Conservation (phyloP, 2,797 vertebrate genomes). For the Phalloptychus januarius region DNA sequence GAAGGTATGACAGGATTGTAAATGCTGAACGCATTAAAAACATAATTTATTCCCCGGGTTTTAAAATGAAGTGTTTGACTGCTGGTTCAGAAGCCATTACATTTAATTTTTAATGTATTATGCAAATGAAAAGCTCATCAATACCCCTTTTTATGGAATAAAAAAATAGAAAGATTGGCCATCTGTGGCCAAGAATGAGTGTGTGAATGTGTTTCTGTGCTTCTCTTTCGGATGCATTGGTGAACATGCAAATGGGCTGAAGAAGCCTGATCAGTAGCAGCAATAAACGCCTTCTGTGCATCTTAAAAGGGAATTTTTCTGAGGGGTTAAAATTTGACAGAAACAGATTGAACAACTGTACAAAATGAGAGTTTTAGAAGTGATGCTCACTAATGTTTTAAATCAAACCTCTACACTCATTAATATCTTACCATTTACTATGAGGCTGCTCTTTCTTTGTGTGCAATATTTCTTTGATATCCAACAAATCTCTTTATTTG, state of each 20-base stretch:
- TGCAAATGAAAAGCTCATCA: slow-evolving; percentile 47
- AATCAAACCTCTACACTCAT: not conserved
- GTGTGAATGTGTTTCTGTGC: not conserved
- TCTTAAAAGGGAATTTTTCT: not conserved
- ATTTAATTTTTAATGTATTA: slow-evolving; percentile 50
- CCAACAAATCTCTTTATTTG: not conserved
- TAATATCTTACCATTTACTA: not conserved
- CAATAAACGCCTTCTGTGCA: not conserved
- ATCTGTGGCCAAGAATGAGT: slow-evolving; percentile 4
- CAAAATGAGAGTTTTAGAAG: not conserved
- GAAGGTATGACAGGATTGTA: slow-evolving; percentile 18
- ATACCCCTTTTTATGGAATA: slow-evolving; percentile 15
- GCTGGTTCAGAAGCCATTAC: slow-evolving; percentile 44
- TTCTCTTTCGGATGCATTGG: not conserved
- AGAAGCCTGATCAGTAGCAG: not conserved
- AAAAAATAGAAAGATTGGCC: slow-evolving; percentile 1
- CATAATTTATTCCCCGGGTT: slow-evolving; percentile 45
- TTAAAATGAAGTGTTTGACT: slow-evolving; percentile 39
- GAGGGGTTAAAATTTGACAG: not conserved
- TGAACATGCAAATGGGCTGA: not conserved
- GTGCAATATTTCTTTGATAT: not conserved
- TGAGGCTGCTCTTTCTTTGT: not conserved
- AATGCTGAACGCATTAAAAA: slow-evolving; percentile 39
- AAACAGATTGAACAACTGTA: not conserved
- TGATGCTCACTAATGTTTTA: not conserved